phyloP scores from a whole-genome alignment of 2,113 vertebrate species.

The Nerophis ophidion region DNA sequence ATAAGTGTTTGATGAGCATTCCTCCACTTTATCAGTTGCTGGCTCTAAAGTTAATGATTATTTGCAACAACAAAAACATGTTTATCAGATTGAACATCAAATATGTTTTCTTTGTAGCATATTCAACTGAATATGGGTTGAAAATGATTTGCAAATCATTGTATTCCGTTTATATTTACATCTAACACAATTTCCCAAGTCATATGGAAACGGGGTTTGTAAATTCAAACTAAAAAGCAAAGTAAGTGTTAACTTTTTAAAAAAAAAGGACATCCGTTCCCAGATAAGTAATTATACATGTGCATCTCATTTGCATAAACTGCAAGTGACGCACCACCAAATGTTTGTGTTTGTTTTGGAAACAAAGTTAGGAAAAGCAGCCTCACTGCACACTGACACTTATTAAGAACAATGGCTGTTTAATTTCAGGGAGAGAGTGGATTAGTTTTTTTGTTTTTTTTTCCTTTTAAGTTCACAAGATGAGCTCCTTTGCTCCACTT shows the following conservation, averaged over 20 bases:
- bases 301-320: slow-evolving; percentile 5
- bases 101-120: no score
- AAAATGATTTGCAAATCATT: no score
- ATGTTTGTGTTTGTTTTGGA: slow-evolving; percentile 27
- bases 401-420: slow-evolving; percentile 39
- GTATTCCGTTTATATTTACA: no score
- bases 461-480: slow-evolving; percentile 27
- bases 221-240: slow-evolving; percentile 40
- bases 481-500: slow-evolving; percentile 25
- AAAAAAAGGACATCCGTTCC: not conserved
- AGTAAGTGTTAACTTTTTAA: not conserved
- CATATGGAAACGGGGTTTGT: no score
- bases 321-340: slow-evolving; percentile 13
- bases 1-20: no score
- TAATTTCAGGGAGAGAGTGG: slow-evolving; percentile 19
- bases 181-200: no score
- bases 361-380: slow-evolving; percentile 10
- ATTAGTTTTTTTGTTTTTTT: slow-evolving; percentile 25
- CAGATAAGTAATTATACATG: slow-evolving; percentile 4
- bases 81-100: no score
- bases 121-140: no score
- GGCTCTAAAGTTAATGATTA: no score
- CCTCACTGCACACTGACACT: slow-evolving; percentile 16
- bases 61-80: no score
- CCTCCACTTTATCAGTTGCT: no score